These are phyloP conservation scores for Limosa lapponica DNA, from an alignment of 2,797 vertebrate genomes.

Conservation along the genomic window DNA sequence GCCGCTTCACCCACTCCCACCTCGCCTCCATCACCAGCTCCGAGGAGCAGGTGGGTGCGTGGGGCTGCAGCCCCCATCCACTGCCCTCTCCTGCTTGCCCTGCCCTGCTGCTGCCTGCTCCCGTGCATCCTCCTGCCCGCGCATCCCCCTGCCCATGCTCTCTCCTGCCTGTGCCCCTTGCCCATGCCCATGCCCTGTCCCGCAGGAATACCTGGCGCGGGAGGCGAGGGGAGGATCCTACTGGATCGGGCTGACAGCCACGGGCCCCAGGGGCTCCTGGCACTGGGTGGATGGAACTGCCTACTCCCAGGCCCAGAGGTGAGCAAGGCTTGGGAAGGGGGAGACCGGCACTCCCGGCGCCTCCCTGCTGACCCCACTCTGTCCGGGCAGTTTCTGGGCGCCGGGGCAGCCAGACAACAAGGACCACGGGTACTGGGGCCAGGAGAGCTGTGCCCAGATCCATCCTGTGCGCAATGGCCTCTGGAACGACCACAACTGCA, in stretches of 20 bases:
- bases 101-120: not conserved
- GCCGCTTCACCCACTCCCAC: not conserved
- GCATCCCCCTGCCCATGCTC: not conserved
- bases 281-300: not conserved
- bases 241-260: not conserved
- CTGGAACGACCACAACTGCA: constrained; percentile 4
- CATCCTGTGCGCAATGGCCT: not conserved
- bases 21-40: not conserved
- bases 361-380: not conserved
- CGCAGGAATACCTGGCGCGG: not conserved
- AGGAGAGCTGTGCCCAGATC: not conserved
- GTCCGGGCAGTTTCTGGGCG: not conserved
- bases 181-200: not conserved
- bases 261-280: not conserved
- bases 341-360: rapidly evolving
- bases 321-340: not conserved
- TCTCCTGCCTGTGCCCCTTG: too few species aligned
- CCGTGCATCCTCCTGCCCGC: not conserved
- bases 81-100: not conserved
- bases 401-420: not conserved
- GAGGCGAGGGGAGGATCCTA: not conserved
- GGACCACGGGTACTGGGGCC: not conserved
- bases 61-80: not conserved
- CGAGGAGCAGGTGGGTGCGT: constrained; percentile 7
- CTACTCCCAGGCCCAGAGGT: not conserved